Evolutionary conservation across 2,888 invertebrate genomes (phyloP), one percentile per base, ranked within the genome.

Genomic region (Busseola fusca): DNA sequence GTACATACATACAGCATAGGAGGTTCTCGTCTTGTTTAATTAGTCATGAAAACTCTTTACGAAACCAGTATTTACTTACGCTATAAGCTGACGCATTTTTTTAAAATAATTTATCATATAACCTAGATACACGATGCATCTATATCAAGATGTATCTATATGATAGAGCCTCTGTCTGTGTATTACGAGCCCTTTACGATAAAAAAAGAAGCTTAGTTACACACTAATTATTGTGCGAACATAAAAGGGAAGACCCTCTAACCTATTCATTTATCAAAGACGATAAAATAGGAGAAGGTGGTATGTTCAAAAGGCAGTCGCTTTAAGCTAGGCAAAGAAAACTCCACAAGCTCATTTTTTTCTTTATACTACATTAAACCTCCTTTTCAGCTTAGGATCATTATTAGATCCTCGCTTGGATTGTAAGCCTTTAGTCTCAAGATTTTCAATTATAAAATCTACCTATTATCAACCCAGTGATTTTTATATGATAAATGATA

Each of bases 111-210:
- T 14, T 16, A 73, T n/a, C n/a, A 42, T 27, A 45, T 4, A 27
- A 42, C n/a, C 14, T 45, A n/a, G n/a, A n/a, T n/a, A 48, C 9
- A 12, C 6, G 7, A 10, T 1, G 16, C 12, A 25, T 40, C 6
- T 18, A n/a, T n/a, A n/a, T n/a, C n/a, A n/a, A n/a, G n/a, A n/a
- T 4, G 18, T 50, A 66, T 34, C 16, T 50, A 40, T 14, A 12
- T 40, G 10, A 66, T 10, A 50, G 3, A 27, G 27, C n/a, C 21
- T 4, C 14, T 59, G 16, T 54, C 21, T 3, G 14, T 70, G 21
- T 59, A 16, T 14, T 52, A 50, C n/a, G n/a, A n/a, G n/a, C n/a
- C n/a, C 27, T 34, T 76, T 25, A 45, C 27, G 50, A 52, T 77
- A 21, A 70, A 37, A n/a, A 0, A 27, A 45, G n/a, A 69, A 45